Base-by-base conservation (phyloP, 2,888 invertebrate species). In the Eucera pruinosa region DNA sequence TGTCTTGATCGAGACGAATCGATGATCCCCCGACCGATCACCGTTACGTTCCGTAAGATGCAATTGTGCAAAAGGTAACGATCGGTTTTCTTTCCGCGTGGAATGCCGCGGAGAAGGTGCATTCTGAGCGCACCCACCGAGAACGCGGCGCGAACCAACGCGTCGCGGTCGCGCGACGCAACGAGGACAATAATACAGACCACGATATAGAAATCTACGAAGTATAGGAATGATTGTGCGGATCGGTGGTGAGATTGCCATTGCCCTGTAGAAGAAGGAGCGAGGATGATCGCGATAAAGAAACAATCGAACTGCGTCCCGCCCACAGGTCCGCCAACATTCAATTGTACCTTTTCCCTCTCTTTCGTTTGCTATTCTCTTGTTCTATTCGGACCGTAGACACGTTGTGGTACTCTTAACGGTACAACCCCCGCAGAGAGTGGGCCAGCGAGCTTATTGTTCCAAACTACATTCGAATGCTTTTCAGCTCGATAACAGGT, bases 251-350 rank as follows among this genome's bases (percentile, higher is more conserved):
- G 81, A 81, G 83, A 82, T 83, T 77, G 82, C 76, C 82, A 75
- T 83, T 87, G 86, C 87, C 87, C 82, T 60, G 77, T 54, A 79
- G 75, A 81, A 75, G 85, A 86, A 81, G 77, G 84, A 85, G 83
- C 83, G 86, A 85, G 87, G 87, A 88, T 86, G 88, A 90, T 90
- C 90, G 89, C 90, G 90, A 90, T 90, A 90, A 90, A 88, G 90
- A 90, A 90, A 90, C 90, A 90, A 90, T 90, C 90, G 90, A 90
- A 90, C 87, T 68, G 75, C 81, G 88, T 85, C 81, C 85, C 87
- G 86, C 86, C 86, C 81, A 85, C 85, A 78, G 79, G 72, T 71
- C 80, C 86, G 83, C 88, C 88, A 88, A 88, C 88, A 88, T 87
- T 88, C 87, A 87, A 87, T 88, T 87, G 87, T 87, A 77, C 87